These are phyloP conservation scores for Augiades crinisus DNA, from an alignment of 2,888 invertebrate species.

Conservation along the genomic window DNA sequence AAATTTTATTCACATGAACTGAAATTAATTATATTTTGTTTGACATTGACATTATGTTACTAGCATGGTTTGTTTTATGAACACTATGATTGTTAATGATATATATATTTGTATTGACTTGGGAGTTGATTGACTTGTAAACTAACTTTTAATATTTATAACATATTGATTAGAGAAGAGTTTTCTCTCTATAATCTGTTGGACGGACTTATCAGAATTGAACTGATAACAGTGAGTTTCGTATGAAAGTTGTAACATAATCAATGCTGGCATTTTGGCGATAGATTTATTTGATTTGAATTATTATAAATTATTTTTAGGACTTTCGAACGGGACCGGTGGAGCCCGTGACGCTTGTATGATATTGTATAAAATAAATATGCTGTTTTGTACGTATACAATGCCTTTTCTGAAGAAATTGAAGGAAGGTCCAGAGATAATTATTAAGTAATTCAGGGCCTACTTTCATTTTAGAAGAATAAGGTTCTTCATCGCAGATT, in stretches of 20 bases:
- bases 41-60: neutral
- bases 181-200: too few relatives aligned
- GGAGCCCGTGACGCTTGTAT: constrained; percentile 8
- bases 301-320: neutral
- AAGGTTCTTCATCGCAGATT: too few relatives aligned
- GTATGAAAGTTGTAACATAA: constrained; percentile 4
- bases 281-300: neutral
- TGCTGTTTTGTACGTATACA: neutral
- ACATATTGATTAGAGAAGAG: too few relatives aligned
- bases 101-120: too few relatives aligned
- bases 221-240: neutral
- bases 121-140: too few relatives aligned
- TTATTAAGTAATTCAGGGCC: neutral
- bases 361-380: constrained; percentile 28
- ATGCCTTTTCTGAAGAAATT: neutral
- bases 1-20: neutral
- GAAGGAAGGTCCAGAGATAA: neutral
- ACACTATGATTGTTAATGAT: too few relatives aligned
- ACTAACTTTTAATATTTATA: constrained; percentile 4
- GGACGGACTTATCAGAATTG: too few relatives aligned
- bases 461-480: neutral
- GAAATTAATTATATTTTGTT: neutral
- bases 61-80: too few relatives aligned
- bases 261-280: constrained; percentile 17
- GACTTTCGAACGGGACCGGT: neutral